Conservation (phyloP, 2,113 vertebrate species). For the Rhinichthys klamathensis region DNA sequence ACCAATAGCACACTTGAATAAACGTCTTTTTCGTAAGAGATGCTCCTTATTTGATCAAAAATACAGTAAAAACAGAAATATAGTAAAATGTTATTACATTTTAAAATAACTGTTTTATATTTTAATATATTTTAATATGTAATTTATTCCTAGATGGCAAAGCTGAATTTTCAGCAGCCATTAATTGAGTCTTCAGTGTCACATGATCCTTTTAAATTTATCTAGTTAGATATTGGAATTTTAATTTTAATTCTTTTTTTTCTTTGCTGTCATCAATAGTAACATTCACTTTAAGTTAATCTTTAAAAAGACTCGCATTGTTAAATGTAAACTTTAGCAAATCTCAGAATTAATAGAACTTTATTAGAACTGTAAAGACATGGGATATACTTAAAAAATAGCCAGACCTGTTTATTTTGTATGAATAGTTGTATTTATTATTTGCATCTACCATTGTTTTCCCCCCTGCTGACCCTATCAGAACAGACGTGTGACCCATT, state of each 20-base stretch:
- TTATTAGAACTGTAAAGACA: not conserved
- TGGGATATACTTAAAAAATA: not conserved
- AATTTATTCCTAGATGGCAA: no score
- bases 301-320: not conserved
- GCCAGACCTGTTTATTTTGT: not conserved
- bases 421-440: not conserved
- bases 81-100: no score
- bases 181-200: no score
- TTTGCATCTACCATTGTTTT: not conserved
- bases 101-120: no score
- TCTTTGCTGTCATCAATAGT: not conserved
- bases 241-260: not conserved
- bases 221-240: not conserved
- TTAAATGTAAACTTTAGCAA: not conserved
- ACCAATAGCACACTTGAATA: no score
- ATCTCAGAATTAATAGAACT: not conserved
- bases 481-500: not conserved
- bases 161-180: no score
- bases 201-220: no score
- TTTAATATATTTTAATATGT: no score
- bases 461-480: not conserved
- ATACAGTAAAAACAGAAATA: no score
- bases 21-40: no score
- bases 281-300: not conserved
- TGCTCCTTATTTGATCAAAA: no score